Evolutionary conservation across 2,888 invertebrate species (phyloP).

Genomic region (Pocota personata): DNA sequence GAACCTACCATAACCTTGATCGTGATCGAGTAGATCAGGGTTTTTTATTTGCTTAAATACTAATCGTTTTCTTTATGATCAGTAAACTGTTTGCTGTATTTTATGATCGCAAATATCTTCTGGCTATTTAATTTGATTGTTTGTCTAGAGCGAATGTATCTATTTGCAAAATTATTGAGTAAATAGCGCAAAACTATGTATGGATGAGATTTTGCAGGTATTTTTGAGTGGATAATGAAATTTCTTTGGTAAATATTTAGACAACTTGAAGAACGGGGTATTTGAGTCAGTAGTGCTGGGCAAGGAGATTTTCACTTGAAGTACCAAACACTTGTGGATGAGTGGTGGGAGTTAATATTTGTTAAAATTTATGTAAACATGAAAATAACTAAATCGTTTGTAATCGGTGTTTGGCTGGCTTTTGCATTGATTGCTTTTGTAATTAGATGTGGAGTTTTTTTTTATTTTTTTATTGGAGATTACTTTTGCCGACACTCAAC

Average conservation of each 20-base stretch:
- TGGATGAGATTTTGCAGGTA: slow-evolving; percentile 25
- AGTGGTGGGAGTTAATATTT: slow-evolving; percentile 23
- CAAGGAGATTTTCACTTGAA: neutral
- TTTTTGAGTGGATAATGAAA: slow-evolving; percentile 29
- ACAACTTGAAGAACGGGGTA: neutral
- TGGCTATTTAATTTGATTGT: neutral
- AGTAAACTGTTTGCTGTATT: slow-evolving; percentile 28
- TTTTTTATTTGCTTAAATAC: slow-evolving; percentile 1
- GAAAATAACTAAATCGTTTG: neutral
- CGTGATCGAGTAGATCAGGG: slow-evolving; percentile 18
- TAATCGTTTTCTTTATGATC: slow-evolving; percentile 27
- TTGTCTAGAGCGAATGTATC: neutral
- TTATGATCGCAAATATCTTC: slow-evolving; percentile 16
- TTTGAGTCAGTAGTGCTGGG: slow-evolving; percentile 14
- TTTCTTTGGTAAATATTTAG: slow-evolving; percentile 24
- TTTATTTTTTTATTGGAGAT: neutral
- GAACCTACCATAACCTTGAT: slow-evolving; percentile 31
- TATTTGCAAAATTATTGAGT: slow-evolving; percentile 22
- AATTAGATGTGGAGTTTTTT: neutral
- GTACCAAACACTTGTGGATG: neutral
- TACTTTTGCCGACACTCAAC: neutral
- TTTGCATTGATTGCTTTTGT: neutral
- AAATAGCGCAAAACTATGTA: slow-evolving; percentile 35
- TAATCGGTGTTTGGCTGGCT: neutral
- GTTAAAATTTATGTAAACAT: neutral